A percentile compares a stretch with the other conserved stretches of the same genome.
These are phyloP conservation scores for Apamea sordens DNA, from an alignment of 2,888 invertebrate genomes.

Conservation along the genomic window DNA sequence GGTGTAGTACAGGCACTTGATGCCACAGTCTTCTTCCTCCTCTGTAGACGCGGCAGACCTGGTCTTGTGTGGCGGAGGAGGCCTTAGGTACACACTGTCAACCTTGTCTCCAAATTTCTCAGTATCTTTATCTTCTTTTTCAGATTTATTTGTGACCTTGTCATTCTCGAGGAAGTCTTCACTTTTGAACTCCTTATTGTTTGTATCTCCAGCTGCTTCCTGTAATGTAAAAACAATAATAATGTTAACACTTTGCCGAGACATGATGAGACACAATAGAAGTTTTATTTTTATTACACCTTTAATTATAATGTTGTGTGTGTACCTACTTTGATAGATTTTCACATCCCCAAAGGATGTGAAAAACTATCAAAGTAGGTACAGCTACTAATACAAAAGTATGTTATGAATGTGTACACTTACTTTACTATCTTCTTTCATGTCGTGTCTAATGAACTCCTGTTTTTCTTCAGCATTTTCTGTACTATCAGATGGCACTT, in stretches of 20 bases:
- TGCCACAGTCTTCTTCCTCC: slow-evolving; percentile 90
- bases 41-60: slow-evolving; percentile 75
- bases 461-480: slow-evolving; percentile 76
- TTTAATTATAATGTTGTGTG: neutral
- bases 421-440: slow-evolving; percentile 78
- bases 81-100: slow-evolving; percentile 81
- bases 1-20: slow-evolving; percentile 91
- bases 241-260: neutral
- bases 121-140: slow-evolving; percentile 68
- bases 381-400: neutral
- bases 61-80: slow-evolving; percentile 77
- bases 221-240: slow-evolving; percentile 59
- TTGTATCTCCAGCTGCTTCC: slow-evolving; percentile 82
- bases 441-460: slow-evolving; percentile 75
- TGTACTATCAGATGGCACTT: slow-evolving; percentile 68
- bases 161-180: slow-evolving; percentile 77
- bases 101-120: slow-evolving; percentile 80
- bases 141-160: slow-evolving; percentile 68
- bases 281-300: neutral
- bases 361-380: neutral
- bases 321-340: too few relatives aligned
- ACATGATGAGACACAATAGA: neutral
- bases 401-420: slow-evolving; percentile 39
- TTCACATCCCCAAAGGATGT: too few relatives aligned
- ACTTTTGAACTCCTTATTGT: slow-evolving; percentile 69